These are phyloP conservation scores for Drosophila helvetica DNA, from an alignment of 2,888 invertebrate species.

Conservation along the genomic window DNA sequence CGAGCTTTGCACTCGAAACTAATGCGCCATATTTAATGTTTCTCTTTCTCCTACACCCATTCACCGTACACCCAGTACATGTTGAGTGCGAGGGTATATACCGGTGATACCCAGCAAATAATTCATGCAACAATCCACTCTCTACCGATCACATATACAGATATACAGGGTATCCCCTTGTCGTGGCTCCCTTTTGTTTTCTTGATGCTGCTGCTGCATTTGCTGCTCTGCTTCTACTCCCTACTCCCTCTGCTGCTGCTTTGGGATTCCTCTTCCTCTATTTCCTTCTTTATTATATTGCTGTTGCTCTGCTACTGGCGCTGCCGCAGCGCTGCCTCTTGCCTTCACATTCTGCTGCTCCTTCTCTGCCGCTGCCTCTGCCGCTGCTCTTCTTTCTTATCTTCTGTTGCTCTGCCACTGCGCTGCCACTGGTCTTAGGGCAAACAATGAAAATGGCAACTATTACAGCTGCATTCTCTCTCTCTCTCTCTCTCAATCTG, in stretches of 20 bases:
- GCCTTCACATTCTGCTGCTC: neutral
- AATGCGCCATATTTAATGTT: constrained; percentile 75
- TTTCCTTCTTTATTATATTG: neutral
- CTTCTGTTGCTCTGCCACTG: constrained; percentile 14
- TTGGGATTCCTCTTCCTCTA: neutral
- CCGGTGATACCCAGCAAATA: too few relatives aligned
- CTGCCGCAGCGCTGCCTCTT: neutral
- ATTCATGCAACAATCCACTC: too few relatives aligned
- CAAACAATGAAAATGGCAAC: constrained; percentile 68
- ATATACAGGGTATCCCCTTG: neutral
- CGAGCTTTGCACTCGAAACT: constrained; percentile 72
- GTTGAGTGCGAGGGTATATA: neutral
- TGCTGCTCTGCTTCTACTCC: neutral
- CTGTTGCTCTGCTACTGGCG: neutral
- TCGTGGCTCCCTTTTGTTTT: neutral
- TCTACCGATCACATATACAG: neutral
- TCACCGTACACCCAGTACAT: constrained; percentile 26
- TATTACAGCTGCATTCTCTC: constrained; percentile 63
- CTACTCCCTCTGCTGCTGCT: neutral
- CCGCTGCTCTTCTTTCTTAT: constrained; percentile 19
- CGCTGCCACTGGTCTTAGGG: constrained; percentile 34
- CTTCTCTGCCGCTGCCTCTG: neutral
- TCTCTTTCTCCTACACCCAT: constrained; percentile 17
- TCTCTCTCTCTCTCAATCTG: neutral
- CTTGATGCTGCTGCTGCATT: neutral